Conservation (phyloP, 1,140 invertebrate species). For the Ceratina calcarata region DNA sequence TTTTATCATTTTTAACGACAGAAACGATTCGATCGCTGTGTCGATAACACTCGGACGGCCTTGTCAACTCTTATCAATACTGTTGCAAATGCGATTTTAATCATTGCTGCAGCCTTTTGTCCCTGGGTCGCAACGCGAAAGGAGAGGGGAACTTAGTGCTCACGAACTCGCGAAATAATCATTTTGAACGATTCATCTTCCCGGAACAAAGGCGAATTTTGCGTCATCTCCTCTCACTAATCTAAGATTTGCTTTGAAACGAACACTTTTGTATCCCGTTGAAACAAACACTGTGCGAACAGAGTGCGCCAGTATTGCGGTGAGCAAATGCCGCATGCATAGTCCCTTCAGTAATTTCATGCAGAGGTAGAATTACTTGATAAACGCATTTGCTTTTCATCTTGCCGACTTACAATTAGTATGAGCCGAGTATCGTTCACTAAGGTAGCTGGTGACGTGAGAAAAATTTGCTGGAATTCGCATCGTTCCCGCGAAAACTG, state of each 20-base stretch:
- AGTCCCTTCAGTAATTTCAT: background rate
- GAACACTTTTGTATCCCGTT: background rate
- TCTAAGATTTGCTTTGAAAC: background rate
- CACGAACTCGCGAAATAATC: background rate
- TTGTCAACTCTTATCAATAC: constrained; percentile 31
- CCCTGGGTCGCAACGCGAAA: background rate
- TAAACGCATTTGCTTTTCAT: background rate
- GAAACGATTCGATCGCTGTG: constrained; percentile 5
- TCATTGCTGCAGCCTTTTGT: background rate
- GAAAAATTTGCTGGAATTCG: background rate
- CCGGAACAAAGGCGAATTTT: background rate
- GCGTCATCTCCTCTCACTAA: background rate
- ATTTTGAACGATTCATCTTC: background rate
- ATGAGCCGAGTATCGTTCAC: background rate
- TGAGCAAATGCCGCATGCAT: background rate
- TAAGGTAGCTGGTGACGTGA: background rate
- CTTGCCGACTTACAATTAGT: background rate
- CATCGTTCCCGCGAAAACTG: background rate
- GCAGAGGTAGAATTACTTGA: background rate
- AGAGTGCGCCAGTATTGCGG: background rate
- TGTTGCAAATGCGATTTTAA: background rate
- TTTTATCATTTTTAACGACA: constrained; percentile 7
- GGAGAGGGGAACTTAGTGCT: background rate
- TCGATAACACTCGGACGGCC: constrained; percentile 35
- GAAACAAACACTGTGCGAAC: background rate